Base-by-base conservation (phyloP, 2,888 invertebrate species). In the Trissolcus japonicus region DNA sequence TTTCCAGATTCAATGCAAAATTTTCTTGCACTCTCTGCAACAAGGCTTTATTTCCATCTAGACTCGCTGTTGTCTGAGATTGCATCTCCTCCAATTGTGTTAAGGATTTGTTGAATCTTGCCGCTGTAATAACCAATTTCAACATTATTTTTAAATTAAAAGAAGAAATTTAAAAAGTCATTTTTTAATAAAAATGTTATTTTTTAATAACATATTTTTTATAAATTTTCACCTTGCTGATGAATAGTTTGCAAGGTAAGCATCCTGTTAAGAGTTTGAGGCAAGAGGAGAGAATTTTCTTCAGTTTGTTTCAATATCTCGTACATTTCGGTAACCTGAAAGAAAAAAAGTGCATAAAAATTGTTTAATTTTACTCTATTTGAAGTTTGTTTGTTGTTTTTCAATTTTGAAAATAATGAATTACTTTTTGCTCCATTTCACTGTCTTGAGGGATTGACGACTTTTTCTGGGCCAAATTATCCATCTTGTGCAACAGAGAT, bases 271-370 rank as follows among this genome's bases (percentile, higher is more conserved):
- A 98, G 92, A 21, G 95, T 92, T 83, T 94, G 93, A 0, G 95
- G 95, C 74, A 96, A 86, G 72, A 96, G 92, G 87, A 95, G 94
- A 59, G 94, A 92, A 75, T 96, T 92, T 9, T 94, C 92, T 85
- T 98, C 97, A 72, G 94, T 95, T 88, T 95, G 95, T 88, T 96
- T 96, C 80, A 96, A 92, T 80, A 97, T 90, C 81, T 96, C 96
- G 88, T 97, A 96, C 76, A 98, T 90, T 86, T 98, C 96, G 61
- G 93, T 91, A 78, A 96, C 93, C 95, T 96, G 88, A 46, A 46
- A 19, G 19, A 19, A 19, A 19, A 46, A 16, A 9, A 6, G 11
- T 9, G 0, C 4, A 25, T n/a, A 25, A 25, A 2, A 25, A 46
- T 46, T 16, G 4, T 14, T 46, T n/a, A 14, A 13, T 41, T 3